Conservation (phyloP, 2,888 invertebrate genomes). For the Cheiracanthium punctorium region DNA sequence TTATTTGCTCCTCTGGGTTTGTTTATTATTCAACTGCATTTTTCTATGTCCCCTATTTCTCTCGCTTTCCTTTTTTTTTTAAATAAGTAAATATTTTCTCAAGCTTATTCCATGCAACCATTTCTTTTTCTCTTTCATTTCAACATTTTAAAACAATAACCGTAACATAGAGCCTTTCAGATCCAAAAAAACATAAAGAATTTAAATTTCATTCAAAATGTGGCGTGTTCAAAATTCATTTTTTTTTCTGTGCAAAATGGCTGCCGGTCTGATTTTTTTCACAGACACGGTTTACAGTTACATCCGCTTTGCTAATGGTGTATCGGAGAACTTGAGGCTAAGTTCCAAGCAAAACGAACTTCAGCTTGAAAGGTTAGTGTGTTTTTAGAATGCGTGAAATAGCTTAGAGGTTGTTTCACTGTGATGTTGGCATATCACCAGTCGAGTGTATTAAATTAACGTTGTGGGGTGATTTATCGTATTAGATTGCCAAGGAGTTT, state of each 20-base stretch:
- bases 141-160: too few relatives aligned
- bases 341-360: slow-evolving; percentile 44
- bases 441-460: neutral
- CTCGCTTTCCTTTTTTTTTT: too few relatives aligned
- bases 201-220: too few relatives aligned
- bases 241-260: neutral
- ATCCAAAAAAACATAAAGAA: too few relatives aligned
- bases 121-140: too few relatives aligned
- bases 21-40: too few relatives aligned
- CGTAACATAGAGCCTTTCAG: too few relatives aligned
- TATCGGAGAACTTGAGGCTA: slow-evolving; percentile 17
- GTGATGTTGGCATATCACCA: slow-evolving; percentile 45
- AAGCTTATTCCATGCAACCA: too few relatives aligned
- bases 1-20: too few relatives aligned
- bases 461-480: neutral
- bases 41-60: too few relatives aligned
- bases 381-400: slow-evolving; percentile 63
- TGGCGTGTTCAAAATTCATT: neutral
- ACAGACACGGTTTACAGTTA: neutral
- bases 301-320: neutral
- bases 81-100: too few relatives aligned
- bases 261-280: neutral
- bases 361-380: slow-evolving; percentile 53
- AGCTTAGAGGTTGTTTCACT: slow-evolving; percentile 33
- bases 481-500: neutral